Evolutionary conservation across 2,888 invertebrate species (phyloP).

Genomic region (Yponomeuta sedellus): DNA sequence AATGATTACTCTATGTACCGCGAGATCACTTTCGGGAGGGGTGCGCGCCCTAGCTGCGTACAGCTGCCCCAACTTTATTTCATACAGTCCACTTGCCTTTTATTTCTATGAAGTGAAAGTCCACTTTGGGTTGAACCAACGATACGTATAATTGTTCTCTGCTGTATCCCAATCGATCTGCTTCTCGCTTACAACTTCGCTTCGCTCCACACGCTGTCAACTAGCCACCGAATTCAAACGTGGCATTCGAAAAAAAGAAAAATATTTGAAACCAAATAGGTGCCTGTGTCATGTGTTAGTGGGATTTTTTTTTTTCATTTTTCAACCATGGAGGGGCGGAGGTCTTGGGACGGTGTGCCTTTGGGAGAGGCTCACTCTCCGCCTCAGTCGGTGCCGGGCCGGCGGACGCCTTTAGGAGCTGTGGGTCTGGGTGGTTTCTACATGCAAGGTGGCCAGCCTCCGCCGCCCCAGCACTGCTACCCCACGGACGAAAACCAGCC

Average conservation of each 20-base stretch:
- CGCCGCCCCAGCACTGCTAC: slow-evolving; percentile 72
- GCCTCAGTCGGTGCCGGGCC: slow-evolving; percentile 79
- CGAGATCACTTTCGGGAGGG: slow-evolving; percentile 57
- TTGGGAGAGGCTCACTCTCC: slow-evolving; percentile 69
- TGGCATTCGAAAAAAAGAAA: slow-evolving; percentile 30
- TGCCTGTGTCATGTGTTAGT: slow-evolving; percentile 48
- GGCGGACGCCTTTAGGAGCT: slow-evolving; percentile 88
- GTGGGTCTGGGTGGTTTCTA: slow-evolving; percentile 93
- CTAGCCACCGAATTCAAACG: slow-evolving; percentile 45
- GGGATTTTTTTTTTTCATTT: slow-evolving; percentile 27
- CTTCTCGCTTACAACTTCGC: slow-evolving; percentile 53
- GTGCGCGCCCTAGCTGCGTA: slow-evolving; percentile 75
- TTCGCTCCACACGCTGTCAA: slow-evolving; percentile 56
- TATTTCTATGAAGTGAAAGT: background rate
- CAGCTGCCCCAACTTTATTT: slow-evolving; percentile 16
- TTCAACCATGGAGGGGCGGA: slow-evolving; percentile 64
- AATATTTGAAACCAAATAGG: slow-evolving; percentile 24
- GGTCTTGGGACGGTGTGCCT: slow-evolving; percentile 68
- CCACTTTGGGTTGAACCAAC: background rate
- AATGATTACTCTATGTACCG: slow-evolving; percentile 37
- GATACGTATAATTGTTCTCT: slow-evolving; percentile 2
- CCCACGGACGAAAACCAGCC: slow-evolving; percentile 88
- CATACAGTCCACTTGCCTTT: slow-evolving; percentile 9
- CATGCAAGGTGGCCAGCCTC: slow-evolving; percentile 80
- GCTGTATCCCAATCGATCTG: slow-evolving; percentile 56